These are phyloP conservation scores for Temnothorax rugatulus DNA, from an alignment of 2,888 invertebrate species.

Conservation along the genomic window DNA sequence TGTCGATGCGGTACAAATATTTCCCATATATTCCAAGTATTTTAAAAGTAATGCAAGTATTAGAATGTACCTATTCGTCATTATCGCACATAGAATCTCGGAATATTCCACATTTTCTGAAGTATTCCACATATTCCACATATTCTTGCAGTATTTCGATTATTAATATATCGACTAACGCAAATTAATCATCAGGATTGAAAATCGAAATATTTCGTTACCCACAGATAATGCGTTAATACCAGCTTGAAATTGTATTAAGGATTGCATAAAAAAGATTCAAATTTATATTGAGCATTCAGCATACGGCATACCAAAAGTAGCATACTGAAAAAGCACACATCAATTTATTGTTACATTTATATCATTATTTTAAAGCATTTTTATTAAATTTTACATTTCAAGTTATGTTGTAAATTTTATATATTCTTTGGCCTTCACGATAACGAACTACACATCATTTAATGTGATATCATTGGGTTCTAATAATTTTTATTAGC, in stretches of 20 bases:
- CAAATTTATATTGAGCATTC: not conserved
- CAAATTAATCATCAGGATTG: too few relatives aligned
- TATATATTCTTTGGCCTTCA: too few relatives aligned
- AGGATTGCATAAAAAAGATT: not conserved
- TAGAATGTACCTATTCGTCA: constrained; percentile 77
- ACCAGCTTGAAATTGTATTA: too few relatives aligned
- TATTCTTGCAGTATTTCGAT: too few relatives aligned
- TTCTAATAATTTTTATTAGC: constrained; percentile 12
- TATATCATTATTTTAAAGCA: not conserved
- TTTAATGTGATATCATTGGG: constrained; percentile 21
- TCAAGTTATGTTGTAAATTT: too few relatives aligned
- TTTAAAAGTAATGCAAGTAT: constrained; percentile 1
- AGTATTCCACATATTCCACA: too few relatives aligned
- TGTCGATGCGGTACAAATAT: constrained; percentile 13
- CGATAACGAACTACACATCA: too few relatives aligned
- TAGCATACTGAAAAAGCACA: not conserved
- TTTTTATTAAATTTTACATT: too few relatives aligned
- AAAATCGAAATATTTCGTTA: too few relatives aligned
- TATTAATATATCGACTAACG: too few relatives aligned
- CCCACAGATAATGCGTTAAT: not conserved
- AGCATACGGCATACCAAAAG: not conserved
- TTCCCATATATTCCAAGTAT: not conserved
- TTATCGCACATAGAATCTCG: constrained; percentile 94
- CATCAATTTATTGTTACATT: not conserved
- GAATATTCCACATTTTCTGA: too few relatives aligned